A percentile compares a stretch with the other conserved stretches of the same genome.
phyloP scores from a whole-genome alignment of 2,888 invertebrate genomes.

The Tipula vernalis region DNA sequence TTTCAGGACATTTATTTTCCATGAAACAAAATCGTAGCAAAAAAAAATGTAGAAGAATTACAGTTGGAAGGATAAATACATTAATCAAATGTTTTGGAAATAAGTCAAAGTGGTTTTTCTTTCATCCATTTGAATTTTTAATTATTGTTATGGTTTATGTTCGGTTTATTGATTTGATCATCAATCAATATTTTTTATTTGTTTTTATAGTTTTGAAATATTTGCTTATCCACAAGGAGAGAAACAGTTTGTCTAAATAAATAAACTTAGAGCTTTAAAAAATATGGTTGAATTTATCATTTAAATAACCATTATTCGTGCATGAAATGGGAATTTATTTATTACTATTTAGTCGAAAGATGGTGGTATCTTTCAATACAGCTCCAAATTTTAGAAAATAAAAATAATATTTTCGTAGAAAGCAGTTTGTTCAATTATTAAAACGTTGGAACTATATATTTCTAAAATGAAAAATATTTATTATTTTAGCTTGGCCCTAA shows the following conservation, averaged over 20 bases:
- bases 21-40: neutral
- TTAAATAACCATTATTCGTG: neutral
- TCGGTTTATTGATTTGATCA: neutral
- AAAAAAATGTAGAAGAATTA: neutral
- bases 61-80: neutral
- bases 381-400: too few species aligned
- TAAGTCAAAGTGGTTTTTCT: neutral
- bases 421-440: too few species aligned
- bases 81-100: slow-evolving; percentile 4
- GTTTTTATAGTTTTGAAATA: neutral
- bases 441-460: too few species aligned
- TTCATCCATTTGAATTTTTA: neutral
- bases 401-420: too few species aligned
- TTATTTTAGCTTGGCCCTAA: too few species aligned
- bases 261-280: too few species aligned
- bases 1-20: neutral
- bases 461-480: too few species aligned
- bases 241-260: neutral
- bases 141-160: neutral
- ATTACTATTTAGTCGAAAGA: too few species aligned
- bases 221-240: neutral
- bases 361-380: too few species aligned
- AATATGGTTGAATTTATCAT: neutral
- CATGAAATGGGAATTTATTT: neutral
- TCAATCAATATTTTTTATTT: neutral